phyloP scores from a whole-genome alignment of 2,888 invertebrate species.

The Halocaridina rubra region DNA sequence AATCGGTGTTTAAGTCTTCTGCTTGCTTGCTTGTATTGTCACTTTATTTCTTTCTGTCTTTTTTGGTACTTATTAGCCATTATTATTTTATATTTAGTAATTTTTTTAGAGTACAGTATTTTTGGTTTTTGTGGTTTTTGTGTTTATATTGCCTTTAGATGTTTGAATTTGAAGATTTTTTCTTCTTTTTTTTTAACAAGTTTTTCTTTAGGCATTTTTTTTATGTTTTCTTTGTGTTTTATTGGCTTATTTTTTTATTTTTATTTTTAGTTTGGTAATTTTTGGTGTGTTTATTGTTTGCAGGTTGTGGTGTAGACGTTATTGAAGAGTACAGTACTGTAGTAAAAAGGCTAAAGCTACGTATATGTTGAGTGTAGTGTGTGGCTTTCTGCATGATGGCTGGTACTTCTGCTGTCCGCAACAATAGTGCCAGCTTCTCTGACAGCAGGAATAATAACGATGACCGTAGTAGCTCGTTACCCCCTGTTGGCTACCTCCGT shows the following conservation, averaged over 20 bases:
- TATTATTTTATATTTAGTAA: too few species aligned
- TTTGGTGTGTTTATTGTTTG: slow-evolving; percentile 62
- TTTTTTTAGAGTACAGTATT: too few species aligned
- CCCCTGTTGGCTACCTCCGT: slow-evolving; percentile 10
- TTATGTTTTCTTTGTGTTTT: slow-evolving; percentile 1
- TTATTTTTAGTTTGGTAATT: slow-evolving; percentile 48
- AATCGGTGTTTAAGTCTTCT: too few species aligned
- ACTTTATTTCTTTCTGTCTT: too few species aligned
- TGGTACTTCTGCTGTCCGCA: slow-evolving; percentile 55
- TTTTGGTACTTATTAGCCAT: too few species aligned
- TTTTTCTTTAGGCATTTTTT: slow-evolving; percentile 20
- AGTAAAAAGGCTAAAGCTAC: slow-evolving; percentile 59
- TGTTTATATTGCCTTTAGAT: background rate
- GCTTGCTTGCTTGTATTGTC: too few species aligned
- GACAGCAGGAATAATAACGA: too few species aligned
- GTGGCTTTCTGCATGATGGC: slow-evolving; percentile 63
- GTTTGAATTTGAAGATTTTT: background rate
- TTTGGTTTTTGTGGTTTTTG: background rate
- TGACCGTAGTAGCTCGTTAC: slow-evolving; percentile 16
- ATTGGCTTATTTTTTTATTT: slow-evolving; percentile 2
- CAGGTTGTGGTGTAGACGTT: slow-evolving; percentile 63
- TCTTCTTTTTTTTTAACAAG: background rate
- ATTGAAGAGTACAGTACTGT: too few species aligned
- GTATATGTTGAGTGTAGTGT: slow-evolving; percentile 61
- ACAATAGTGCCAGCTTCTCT: slow-evolving; percentile 23